These are phyloP conservation scores for Tipula helvola DNA, from an alignment of 2,888 invertebrate species.

Conservation along the genomic window DNA sequence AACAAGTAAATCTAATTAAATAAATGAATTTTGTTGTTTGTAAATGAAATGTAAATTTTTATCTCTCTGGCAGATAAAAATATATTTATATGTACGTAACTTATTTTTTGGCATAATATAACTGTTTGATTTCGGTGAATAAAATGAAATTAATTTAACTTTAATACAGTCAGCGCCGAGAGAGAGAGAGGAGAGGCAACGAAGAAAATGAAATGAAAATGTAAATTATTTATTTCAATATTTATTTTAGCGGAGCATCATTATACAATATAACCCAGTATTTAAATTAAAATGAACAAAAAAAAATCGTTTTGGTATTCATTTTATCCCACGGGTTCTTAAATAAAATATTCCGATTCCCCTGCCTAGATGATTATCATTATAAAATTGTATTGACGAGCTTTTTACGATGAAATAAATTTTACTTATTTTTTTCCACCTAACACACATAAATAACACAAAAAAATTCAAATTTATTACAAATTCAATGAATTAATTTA, in stretches of 20 bases:
- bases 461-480: not conserved
- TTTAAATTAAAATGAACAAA: not conserved
- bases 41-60: not conserved
- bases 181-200: not conserved
- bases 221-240: conserved; percentile 4
- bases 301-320: not conserved
- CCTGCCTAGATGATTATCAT: not conserved
- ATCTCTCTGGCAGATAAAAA: not conserved
- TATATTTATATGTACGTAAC: not conserved
- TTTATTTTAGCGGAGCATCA: not conserved
- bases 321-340: not conserved
- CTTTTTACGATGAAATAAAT: not conserved
- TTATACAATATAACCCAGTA: not conserved
- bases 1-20: not conserved
- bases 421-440: not conserved
- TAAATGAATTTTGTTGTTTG: not conserved
- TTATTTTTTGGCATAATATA: not conserved
- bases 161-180: not conserved
- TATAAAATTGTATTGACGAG: not conserved
- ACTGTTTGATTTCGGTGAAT: not conserved
- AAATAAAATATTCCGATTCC: not conserved
- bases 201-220: not conserved
- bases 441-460: not conserved
- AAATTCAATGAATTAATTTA: not conserved
- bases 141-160: not conserved